These are phyloP conservation scores for Mormyrops boulengeri DNA, from an alignment of 2,797 vertebrate species.

Conservation along the genomic window DNA sequence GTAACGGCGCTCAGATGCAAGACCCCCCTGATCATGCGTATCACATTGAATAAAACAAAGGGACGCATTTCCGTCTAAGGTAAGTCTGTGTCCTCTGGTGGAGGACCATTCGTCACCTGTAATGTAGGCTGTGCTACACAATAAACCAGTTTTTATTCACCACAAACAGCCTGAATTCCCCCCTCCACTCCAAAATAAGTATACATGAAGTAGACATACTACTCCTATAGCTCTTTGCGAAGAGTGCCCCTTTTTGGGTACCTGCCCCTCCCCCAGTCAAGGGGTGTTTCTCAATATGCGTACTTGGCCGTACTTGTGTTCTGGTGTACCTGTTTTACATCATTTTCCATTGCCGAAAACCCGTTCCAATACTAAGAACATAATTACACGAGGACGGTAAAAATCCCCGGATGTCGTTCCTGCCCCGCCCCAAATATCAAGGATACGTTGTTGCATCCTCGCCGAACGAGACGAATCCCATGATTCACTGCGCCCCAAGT, in stretches of 20 bases:
- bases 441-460: background rate
- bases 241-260: background rate
- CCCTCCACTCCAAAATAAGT: background rate
- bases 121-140: background rate
- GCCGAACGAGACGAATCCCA: background rate
- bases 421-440: background rate
- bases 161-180: background rate
- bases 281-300: background rate
- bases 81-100: background rate
- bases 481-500: background rate
- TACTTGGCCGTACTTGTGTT: background rate
- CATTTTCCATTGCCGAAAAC: background rate
- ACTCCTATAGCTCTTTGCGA: background rate
- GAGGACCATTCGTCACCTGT: background rate
- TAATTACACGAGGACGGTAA: background rate
- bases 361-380: background rate
- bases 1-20: background rate
- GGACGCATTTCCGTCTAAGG: background rate
- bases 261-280: background rate
- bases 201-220: background rate
- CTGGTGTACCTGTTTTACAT: background rate
- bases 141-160: background rate
- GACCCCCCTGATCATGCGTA: background rate
- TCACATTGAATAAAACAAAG: background rate
- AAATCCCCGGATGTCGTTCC: background rate